A percentile compares a stretch with the other conserved stretches of the same genome.
Conservation (phyloP, 2,113 vertebrate genomes). For the Bostrychus sinensis region DNA sequence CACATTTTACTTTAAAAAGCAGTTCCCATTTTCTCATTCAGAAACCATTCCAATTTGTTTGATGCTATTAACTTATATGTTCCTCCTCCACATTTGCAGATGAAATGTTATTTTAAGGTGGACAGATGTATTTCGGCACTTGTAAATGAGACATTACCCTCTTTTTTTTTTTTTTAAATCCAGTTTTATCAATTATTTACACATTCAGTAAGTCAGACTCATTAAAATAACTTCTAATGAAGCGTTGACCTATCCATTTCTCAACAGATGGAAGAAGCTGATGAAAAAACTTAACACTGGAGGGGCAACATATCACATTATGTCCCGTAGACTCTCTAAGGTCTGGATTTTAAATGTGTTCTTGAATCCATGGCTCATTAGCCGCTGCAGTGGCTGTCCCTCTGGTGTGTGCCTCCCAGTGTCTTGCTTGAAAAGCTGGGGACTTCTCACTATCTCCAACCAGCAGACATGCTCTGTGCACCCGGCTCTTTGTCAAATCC, state of each 20-base stretch:
- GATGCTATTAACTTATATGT: too few species aligned
- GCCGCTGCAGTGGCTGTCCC: slow-evolving; percentile 13
- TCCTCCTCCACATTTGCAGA: too few species aligned
- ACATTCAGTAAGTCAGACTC: slow-evolving; percentile 2
- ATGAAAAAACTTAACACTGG: slow-evolving; percentile 43
- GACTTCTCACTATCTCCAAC: slow-evolving; percentile 58
- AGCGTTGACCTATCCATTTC: slow-evolving; percentile 5
- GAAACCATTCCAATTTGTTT: too few species aligned
- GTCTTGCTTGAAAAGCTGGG: slow-evolving; percentile 23
- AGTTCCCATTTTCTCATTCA: too few species aligned
- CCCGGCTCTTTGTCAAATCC: slow-evolving; percentile 62
- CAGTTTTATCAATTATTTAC: not conserved
- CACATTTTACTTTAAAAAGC: too few species aligned
- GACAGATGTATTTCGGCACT: too few species aligned
- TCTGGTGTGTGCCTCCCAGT: slow-evolving; percentile 30
- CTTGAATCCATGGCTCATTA: slow-evolving; percentile 43
- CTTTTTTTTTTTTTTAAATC: too few species aligned
- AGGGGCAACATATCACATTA: slow-evolving; percentile 31
- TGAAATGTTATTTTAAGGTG: too few species aligned
- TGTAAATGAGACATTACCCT: not conserved
- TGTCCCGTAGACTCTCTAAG: slow-evolving; percentile 36
- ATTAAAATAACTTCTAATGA: slow-evolving; percentile 12
- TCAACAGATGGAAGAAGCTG: slow-evolving; percentile 10
- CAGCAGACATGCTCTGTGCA: slow-evolving; percentile 50
- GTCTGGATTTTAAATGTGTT: slow-evolving; percentile 23